Evolutionary conservation across 2,797 vertebrate species (phyloP).

Genomic region (Spinus pinus): DNA sequence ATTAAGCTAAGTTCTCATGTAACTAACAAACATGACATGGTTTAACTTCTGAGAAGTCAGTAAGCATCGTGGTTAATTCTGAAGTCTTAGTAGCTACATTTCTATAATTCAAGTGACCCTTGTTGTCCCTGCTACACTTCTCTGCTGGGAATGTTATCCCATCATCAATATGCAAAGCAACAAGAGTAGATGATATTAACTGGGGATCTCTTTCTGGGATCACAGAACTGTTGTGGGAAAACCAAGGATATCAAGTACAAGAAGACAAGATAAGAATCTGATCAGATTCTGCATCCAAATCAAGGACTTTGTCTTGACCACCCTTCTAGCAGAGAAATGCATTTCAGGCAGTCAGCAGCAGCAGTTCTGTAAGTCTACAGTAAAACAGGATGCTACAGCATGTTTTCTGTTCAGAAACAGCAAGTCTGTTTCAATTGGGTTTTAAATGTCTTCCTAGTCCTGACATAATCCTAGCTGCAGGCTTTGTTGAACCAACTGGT

Average conservation of each 20-base stretch:
- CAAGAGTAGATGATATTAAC: background rate
- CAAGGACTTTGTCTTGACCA: background rate
- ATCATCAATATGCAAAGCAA: background rate
- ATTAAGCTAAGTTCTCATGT: background rate
- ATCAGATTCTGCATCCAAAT: background rate
- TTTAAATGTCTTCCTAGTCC: constrained; percentile 45
- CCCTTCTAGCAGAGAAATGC: background rate
- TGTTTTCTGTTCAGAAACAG: constrained; percentile 23
- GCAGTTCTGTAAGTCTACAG: background rate
- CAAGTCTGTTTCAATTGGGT: background rate
- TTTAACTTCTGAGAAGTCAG: background rate
- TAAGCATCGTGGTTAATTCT: background rate
- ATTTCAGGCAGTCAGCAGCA: background rate
- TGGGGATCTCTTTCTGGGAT: background rate
- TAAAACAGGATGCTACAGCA: background rate
- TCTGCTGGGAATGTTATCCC: background rate
- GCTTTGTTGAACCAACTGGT: constrained; percentile 53
- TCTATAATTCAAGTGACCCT: background rate
- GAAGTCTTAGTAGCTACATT: background rate
- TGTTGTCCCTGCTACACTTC: background rate
- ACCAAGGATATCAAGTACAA: background rate
- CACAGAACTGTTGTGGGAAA: background rate
- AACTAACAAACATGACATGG: background rate
- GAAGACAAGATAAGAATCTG: background rate
- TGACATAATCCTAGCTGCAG: constrained; percentile 60